Percentiles rank a stretch among this genome's conserved stretches.
Conservation (phyloP, 2,888 invertebrate genomes). For the Pristionchus mayeri region DNA sequence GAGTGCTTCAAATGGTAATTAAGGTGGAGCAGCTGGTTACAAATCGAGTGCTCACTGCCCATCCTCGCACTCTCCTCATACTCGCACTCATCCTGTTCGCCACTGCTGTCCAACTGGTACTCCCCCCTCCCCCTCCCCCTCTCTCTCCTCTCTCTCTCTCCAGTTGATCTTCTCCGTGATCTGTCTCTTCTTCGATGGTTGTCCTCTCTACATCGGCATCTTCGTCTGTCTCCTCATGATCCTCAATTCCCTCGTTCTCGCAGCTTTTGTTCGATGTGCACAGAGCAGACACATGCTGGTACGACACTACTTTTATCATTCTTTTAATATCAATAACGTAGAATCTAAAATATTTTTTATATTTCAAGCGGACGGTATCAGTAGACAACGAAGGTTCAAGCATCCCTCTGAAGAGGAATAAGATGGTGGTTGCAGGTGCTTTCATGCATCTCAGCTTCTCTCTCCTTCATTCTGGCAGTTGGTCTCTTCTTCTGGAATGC, state of each 20-base stretch:
- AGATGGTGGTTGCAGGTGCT: no score
- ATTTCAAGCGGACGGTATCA: no score
- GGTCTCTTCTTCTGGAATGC: constrained; percentile 73
- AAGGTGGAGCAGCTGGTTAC: constrained; percentile 73
- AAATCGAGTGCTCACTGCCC: constrained; percentile 68
- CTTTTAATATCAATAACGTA: not conserved
- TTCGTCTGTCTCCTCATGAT: constrained; percentile 65
- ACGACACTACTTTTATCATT: constrained; percentile 34
- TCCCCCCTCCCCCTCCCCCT: constrained; percentile 28
- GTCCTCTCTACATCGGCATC: constrained; percentile 66
- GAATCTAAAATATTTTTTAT: not conserved
- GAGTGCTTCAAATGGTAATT: no score
- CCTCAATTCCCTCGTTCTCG: constrained; percentile 65
- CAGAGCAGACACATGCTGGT: constrained; percentile 69
- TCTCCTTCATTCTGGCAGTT: constrained; percentile 68
- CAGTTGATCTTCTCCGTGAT: constrained; percentile 73
- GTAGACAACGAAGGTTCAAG: no score
- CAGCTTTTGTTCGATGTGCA: constrained; percentile 67
- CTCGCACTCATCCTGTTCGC: constrained; percentile 68
- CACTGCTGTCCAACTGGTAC: constrained; percentile 71
- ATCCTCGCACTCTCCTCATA: constrained; percentile 68
- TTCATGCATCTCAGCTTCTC: constrained; percentile 64
- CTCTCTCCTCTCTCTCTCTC: constrained; percentile 50
- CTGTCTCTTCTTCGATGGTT: constrained; percentile 73
- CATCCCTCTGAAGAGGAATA: constrained; percentile 50